These are phyloP conservation scores for Drosophila phalerata DNA, from an alignment of 2,888 invertebrate genomes.

Conservation along the genomic window DNA sequence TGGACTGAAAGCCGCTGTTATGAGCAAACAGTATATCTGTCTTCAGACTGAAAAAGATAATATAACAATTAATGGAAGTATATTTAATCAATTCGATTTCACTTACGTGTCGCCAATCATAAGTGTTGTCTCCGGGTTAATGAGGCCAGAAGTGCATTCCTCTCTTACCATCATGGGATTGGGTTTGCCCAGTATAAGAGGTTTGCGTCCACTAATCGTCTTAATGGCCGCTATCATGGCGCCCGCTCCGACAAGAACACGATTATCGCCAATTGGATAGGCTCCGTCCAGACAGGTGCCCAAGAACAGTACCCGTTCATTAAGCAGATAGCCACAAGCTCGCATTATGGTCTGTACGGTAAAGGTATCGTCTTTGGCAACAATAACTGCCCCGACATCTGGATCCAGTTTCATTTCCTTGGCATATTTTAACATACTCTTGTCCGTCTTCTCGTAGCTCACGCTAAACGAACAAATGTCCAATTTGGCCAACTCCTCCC, in stretches of 20 bases:
- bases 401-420: constrained; percentile 41
- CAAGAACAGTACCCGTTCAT: constrained; percentile 46
- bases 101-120: constrained; percentile 72
- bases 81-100: neutral
- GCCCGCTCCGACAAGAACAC: constrained; percentile 55
- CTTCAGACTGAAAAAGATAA: constrained; percentile 32
- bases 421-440: constrained; percentile 26
- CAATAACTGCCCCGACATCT: constrained; percentile 60
- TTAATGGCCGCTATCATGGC: constrained; percentile 60
- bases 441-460: neutral
- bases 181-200: constrained; percentile 66
- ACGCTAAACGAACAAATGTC: constrained; percentile 28
- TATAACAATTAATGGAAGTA: neutral
- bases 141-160: neutral
- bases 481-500: constrained; percentile 35
- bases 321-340: constrained; percentile 49
- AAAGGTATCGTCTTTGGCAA: constrained; percentile 59
- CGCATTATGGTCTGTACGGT: constrained; percentile 44
- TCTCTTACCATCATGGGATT: constrained; percentile 58
- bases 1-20: constrained; percentile 64
- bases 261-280: constrained; percentile 43
- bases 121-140: constrained; percentile 61
- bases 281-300: constrained; percentile 55
- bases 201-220: constrained; percentile 41
- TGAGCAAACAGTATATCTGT: constrained; percentile 61